These are phyloP conservation scores for Salminus brasiliensis DNA, from an alignment of 2,113 vertebrate species.

Conservation along the genomic window DNA sequence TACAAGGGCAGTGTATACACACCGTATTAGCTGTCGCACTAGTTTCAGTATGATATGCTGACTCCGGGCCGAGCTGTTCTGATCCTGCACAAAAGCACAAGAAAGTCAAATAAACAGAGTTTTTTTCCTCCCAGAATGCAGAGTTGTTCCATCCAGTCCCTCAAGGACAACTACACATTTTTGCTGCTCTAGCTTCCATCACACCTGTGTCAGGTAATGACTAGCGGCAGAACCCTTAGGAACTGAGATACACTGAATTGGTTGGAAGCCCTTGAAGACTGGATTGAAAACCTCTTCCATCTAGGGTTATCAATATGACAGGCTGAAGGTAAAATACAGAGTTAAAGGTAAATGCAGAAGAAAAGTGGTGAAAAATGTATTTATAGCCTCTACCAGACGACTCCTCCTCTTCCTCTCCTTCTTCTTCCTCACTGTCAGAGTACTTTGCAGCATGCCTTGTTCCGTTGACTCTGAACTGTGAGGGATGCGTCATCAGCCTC, in stretches of 20 bases:
- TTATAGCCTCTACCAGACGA: constrained; percentile 49
- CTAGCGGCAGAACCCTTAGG: neutral
- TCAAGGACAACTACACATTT: neutral
- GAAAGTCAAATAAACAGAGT: neutral
- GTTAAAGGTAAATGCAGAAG: neutral
- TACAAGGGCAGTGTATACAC: constrained; percentile 33
- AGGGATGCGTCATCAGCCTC: constrained; percentile 64
- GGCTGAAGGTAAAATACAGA: neutral
- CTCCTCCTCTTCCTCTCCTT: constrained; percentile 50
- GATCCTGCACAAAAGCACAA: constrained; percentile 50
- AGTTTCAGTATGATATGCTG: neutral
- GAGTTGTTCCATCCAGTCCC: neutral
- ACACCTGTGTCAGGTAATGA: neutral
- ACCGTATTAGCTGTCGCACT: constrained; percentile 59
- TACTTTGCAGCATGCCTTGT: constrained; percentile 50
- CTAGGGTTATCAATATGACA: neutral
- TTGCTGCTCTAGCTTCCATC: neutral
- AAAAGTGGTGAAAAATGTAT: neutral
- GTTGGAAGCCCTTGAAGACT: neutral
- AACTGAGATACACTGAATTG: neutral
- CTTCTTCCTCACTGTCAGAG: constrained; percentile 72
- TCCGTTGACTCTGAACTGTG: constrained; percentile 44
- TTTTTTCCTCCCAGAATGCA: neutral
- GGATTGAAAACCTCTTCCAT: neutral
- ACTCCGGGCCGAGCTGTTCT: constrained; percentile 44